Evolutionary conservation across 2,888 invertebrate genomes (phyloP), one percentile per base, ranked within the genome.

Genomic region (Byasa hedistus): DNA sequence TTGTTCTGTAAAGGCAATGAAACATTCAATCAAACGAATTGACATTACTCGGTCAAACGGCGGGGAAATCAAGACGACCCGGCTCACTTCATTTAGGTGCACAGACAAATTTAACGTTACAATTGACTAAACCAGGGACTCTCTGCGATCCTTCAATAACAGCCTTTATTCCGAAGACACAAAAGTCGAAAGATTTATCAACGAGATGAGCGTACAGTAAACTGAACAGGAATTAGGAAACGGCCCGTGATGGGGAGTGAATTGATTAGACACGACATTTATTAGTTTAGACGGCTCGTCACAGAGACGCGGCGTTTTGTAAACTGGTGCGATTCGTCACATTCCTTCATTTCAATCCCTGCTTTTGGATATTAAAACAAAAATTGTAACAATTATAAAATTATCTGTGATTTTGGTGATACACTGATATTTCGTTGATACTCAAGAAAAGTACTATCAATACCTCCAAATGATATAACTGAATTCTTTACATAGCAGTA

Each of bases 261-360:
- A 85, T 85, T 83, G 82, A 85, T 85, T 84, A 77, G 80, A 76
- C 74, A 77, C 79, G 77, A 76, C 55, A 32, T 66, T 66, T 66
- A 66, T 66, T 62, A 62, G 62, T 66, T 66, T 66, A 58, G 57
- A 58, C 22, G 57, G 55, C 62, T 62, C 66, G 44, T 62, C 58
- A 22, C 62, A 32, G 62, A 21, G 52, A 36, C 24, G 51, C 51
- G 61, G 21, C 52, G 57, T 57, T 61, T 64, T 24, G 24, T 58
- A 39, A 59, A 54, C 54, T 24, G 39, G 23, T 27, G 44, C 21
- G 17, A n/a, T 39, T 39, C 12, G 44, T 60, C 21, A 7, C 21
- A 48, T 56, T 61, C 56, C 62, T 55, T 21, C 21, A 21, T 1
- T n/a, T n/a, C n/a, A 8, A 32, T 32, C 32, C 7, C 32, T 1